phyloP scores from a whole-genome alignment of 2,888 invertebrate genomes.

The Lysandra coridon region DNA sequence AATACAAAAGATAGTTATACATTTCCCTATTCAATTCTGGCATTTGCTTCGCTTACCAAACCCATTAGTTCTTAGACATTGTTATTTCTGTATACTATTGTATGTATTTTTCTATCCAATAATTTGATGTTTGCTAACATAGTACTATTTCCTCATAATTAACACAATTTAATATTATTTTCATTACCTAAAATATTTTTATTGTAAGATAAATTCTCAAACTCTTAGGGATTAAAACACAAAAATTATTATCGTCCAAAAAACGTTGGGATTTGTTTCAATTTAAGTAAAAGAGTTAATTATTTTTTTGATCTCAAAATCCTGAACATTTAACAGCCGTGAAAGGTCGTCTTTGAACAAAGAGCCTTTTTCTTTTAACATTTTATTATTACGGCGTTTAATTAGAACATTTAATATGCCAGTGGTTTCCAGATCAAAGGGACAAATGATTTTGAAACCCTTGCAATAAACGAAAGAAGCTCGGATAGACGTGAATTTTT shows the following conservation, averaged over 20 bases:
- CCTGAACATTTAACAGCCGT: conserved; percentile 3
- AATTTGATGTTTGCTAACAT: neutral
- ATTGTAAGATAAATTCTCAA: neutral
- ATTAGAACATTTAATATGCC: conserved; percentile 25
- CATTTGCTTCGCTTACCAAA: conserved; percentile 36
- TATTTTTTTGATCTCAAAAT: conserved; percentile 7
- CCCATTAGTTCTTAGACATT: neutral
- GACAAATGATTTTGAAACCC: conserved; percentile 21
- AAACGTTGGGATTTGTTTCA: neutral
- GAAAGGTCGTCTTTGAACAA: conserved; percentile 12
- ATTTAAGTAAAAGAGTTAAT: conserved; percentile 11
- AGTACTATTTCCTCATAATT: neutral
- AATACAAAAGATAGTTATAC: conserved; percentile 61
- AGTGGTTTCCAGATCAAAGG: conserved; percentile 27
- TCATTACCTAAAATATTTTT: neutral
- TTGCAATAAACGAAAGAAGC: conserved; percentile 9
- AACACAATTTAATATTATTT: too few species aligned
- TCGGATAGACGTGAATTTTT: neutral
- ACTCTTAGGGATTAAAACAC: neutral
- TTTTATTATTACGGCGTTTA: conserved; percentile 20
- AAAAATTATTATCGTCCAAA: neutral
- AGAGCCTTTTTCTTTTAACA: conserved; percentile 6
- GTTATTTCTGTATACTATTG: neutral
- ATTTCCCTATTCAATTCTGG: conserved; percentile 43
- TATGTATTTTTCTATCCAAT: neutral